A percentile compares a stretch with the other conserved stretches of the same genome.
Evolutionary conservation across 2,113 vertebrate species (phyloP).

Genomic region (Amia ocellicauda): DNA sequence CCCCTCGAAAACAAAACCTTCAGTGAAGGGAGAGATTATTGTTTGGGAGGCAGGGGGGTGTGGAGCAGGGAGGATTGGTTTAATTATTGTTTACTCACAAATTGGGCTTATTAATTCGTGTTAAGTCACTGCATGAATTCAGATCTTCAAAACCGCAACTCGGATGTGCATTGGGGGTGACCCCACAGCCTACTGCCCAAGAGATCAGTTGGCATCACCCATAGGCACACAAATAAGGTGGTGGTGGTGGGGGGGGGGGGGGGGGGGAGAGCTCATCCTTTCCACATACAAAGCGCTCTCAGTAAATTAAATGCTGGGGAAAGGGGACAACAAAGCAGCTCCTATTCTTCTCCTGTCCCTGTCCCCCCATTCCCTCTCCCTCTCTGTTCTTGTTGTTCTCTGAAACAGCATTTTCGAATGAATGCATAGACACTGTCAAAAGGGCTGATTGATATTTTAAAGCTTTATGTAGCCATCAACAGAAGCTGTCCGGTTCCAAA

Average conservation of each 20-base stretch:
- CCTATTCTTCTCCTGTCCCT: constrained; percentile 18
- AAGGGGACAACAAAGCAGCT: background rate
- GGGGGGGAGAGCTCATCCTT: too few species aligned
- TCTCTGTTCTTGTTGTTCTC: constrained; percentile 13
- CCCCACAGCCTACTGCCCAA: background rate
- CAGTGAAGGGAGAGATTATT: too few species aligned
- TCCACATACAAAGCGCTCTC: constrained; percentile 33
- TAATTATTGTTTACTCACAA: background rate
- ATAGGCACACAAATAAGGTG: constrained; percentile 18
- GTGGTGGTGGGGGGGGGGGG: too few species aligned
- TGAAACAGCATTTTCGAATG: background rate
- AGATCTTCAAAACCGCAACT: too few species aligned
- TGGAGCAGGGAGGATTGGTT: too few species aligned
- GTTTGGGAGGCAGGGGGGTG: too few species aligned
- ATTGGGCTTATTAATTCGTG: background rate
- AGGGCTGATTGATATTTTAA: constrained; percentile 27
- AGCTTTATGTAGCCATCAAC: background rate
- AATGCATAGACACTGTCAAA: constrained; percentile 17
- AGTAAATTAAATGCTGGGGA: constrained; percentile 15
- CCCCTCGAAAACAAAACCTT: too few species aligned
- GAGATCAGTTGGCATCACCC: constrained; percentile 9
- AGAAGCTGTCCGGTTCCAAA: constrained; percentile 19
- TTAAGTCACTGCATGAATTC: too few species aligned
- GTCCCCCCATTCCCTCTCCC: constrained; percentile 19
- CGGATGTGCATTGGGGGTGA: too few species aligned